These are phyloP conservation scores for Drosophila mojavensis DNA, from an alignment of 1,140 invertebrate genomes.

Conservation along the genomic window DNA sequence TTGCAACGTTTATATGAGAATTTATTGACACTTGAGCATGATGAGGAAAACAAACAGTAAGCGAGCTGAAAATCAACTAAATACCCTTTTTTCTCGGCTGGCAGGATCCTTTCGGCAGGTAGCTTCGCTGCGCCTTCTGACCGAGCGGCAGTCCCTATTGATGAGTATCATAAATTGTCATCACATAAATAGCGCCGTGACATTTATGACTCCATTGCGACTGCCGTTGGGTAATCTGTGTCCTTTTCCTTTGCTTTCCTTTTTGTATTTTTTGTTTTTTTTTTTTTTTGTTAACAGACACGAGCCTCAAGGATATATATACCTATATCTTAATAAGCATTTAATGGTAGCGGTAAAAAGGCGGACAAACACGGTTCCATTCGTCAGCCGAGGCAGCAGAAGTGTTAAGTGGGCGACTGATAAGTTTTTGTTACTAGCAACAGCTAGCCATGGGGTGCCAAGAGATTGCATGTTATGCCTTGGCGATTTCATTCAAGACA, in stretches of 20 bases:
- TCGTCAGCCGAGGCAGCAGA: slow-evolving; percentile 13
- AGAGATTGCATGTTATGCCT: not conserved
- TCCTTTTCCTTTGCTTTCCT: slow-evolving; percentile 29
- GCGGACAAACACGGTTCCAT: slow-evolving; percentile 47
- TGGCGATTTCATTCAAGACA: not conserved
- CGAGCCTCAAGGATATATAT: slow-evolving; percentile 16
- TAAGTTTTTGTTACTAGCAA: not conserved
- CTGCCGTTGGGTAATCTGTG: slow-evolving; percentile 56
- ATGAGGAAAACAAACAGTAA: slow-evolving; percentile 48
- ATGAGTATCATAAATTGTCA: slow-evolving; percentile 80
- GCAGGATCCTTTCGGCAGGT: slow-evolving; percentile 35
- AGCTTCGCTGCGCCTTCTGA: not conserved
- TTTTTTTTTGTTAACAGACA: slow-evolving; percentile 28
- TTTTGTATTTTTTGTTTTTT: not conserved
- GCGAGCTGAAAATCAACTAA: not conserved
- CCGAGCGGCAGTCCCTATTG: slow-evolving; percentile 15
- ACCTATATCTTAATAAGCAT: slow-evolving; percentile 70
- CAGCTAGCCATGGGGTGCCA: slow-evolving; percentile 7
- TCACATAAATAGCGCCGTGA: slow-evolving; percentile 75
- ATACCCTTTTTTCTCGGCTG: slow-evolving; percentile 7
- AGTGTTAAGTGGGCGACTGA: slow-evolving; percentile 41
- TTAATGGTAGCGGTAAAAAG: slow-evolving; percentile 77
- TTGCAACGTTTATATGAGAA: slow-evolving; percentile 63
- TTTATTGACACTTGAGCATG: slow-evolving; percentile 73
- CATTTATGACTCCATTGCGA: slow-evolving; percentile 77